Evolutionary conservation across 1,140 invertebrate species (phyloP).

Genomic region (Diuraphis noxia): DNA sequence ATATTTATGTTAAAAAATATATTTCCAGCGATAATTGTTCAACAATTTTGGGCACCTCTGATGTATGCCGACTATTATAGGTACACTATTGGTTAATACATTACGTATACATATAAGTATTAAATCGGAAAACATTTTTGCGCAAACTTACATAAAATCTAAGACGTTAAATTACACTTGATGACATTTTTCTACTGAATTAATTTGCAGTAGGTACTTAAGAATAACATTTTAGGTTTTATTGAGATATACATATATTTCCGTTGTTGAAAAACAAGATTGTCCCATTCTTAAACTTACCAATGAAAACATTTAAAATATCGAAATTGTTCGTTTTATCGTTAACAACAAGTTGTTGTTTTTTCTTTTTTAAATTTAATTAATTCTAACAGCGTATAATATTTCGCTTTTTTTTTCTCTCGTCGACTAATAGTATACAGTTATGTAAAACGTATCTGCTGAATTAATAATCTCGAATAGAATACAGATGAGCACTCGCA

Average conservation of each 20-base stretch:
- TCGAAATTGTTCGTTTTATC: neutral
- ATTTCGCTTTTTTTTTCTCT: neutral
- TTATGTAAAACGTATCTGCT: neutral
- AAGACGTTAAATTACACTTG: neutral
- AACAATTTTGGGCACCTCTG: too few species aligned
- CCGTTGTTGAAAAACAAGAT: neutral
- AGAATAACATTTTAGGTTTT: neutral
- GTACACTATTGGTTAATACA: neutral
- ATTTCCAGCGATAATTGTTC: too few species aligned
- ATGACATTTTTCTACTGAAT: neutral
- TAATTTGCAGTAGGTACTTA: neutral
- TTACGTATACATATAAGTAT: neutral
- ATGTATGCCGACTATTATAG: neutral
- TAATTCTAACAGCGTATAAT: neutral
- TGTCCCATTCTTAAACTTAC: neutral
- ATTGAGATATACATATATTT: neutral
- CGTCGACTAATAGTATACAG: neutral
- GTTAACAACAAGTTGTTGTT: neutral
- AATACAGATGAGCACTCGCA: neutral
- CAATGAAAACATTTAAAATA: neutral
- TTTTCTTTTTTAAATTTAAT: neutral
- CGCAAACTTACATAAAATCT: neutral
- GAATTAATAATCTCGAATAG: conserved; percentile 1
- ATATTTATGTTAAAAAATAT: too few species aligned
- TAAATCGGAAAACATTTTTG: neutral